Conservation (phyloP, 2,888 invertebrate species). For the Embidobia sp. region DNA sequence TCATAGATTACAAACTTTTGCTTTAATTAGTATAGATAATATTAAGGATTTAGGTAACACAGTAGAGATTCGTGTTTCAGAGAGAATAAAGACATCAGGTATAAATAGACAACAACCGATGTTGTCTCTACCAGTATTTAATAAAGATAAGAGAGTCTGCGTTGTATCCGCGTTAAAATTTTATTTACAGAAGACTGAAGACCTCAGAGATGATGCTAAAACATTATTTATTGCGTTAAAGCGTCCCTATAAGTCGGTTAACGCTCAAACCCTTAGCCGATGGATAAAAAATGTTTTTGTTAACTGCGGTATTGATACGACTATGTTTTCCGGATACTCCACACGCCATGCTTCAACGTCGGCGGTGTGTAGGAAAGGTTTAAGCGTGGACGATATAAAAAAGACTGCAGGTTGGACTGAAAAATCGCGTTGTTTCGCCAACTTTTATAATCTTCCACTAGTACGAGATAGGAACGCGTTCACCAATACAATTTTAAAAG, state of each 20-base stretch:
- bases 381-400: constrained; percentile 16
- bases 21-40: constrained; percentile 20
- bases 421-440: constrained; percentile 20
- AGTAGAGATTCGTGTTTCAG: constrained; percentile 46
- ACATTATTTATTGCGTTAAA: constrained; percentile 46
- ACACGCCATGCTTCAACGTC: constrained; percentile 30
- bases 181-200: constrained; percentile 25
- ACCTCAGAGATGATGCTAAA: neutral
- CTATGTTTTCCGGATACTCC: constrained; percentile 2
- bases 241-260: neutral
- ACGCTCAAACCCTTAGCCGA: constrained; percentile 15
- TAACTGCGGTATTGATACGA: constrained; percentile 2
- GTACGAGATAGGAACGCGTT: too few species aligned
- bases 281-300: constrained; percentile 16
- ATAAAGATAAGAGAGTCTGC: constrained; percentile 15
- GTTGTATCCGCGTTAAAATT: constrained; percentile 8
- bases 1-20: constrained; percentile 51
- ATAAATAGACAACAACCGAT: constrained; percentile 28
- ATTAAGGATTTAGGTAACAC: neutral
- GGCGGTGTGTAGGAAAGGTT: constrained; percentile 22
- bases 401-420: constrained; percentile 32
- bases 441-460: constrained; percentile 44
- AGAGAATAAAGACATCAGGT: constrained; percentile 37
- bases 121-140: constrained; percentile 31
- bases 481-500: too few species aligned